phyloP scores from a whole-genome alignment of 2,888 invertebrate species.

The Xylota sylvarum region DNA sequence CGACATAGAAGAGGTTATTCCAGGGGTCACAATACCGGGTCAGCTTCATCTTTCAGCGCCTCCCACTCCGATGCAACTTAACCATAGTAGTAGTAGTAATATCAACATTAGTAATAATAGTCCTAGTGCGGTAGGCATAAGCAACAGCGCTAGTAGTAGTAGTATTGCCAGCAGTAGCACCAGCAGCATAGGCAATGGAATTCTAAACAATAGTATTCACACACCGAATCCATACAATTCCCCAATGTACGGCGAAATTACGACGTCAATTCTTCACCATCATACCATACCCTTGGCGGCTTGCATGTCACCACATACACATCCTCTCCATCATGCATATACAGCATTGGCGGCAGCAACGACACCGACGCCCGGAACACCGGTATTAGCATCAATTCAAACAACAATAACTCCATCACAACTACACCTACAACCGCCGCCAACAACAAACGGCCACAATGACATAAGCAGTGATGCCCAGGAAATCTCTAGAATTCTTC shows the following conservation, averaged over 20 bases:
- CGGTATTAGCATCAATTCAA: conserved; percentile 30
- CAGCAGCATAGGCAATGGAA: conserved; percentile 54
- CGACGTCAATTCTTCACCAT: conserved; percentile 37
- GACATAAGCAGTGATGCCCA: conserved; percentile 84
- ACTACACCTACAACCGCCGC: conserved; percentile 47
- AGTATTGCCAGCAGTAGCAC: conserved; percentile 32
- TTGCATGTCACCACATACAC: conserved; percentile 48
- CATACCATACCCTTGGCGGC: conserved; percentile 39
- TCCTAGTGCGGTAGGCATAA: conserved; percentile 54
- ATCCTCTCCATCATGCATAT: conserved; percentile 34
- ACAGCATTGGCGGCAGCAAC: conserved; percentile 6
- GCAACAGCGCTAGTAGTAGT: conserved; percentile 47
- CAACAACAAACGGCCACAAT: conserved; percentile 80
- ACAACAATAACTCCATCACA: conserved; percentile 40
- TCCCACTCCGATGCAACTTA: conserved; percentile 47
- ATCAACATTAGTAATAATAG: conserved; percentile 55
- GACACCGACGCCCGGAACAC: not conserved
- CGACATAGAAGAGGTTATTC: conserved; percentile 79
- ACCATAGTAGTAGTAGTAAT: conserved; percentile 52
- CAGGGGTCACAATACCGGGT: conserved; percentile 25
- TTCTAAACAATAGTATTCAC: conserved; percentile 63
- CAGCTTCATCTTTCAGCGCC: conserved; percentile 49
- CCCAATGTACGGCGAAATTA: conserved; percentile 53
- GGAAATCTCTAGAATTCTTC: conserved; percentile 84
- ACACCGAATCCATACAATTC: conserved; percentile 54